Base-by-base conservation (phyloP, 2,888 invertebrate genomes). In the Dysmachus trigonus region DNA sequence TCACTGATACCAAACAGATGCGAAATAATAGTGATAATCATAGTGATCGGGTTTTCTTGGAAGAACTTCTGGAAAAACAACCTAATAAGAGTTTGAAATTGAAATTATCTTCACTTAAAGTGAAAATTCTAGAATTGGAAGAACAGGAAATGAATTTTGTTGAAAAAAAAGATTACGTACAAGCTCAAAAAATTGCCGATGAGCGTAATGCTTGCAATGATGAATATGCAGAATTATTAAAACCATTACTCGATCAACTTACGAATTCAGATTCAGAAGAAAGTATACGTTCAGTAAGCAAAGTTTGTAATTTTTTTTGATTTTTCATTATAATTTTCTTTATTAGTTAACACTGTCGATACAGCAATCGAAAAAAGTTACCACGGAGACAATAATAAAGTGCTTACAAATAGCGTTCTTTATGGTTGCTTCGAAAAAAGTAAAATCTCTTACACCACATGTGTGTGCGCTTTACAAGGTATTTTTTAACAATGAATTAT, bases 81-180 rank as follows among this genome's bases (percentile, higher is more conserved):
- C 90, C 93, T 2, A 92, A 93, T 88, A 91, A 92, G 2, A 90
- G 90, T 81, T 87, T 91, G n/a, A 90, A 91, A 87, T 89, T 91
- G 33, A 90, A 94, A 93, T 91, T 94, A 88, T 94, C 95, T 0
- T 92, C 93, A 88, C 89, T 95, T 7, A 93, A 93, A 87, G 93
- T 95, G 0, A 91, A 93, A 89, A 90, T 95, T 31, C 92, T 94
- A 72, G 93, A 94, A 88, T 89, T 94, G 47, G 92, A 93, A 87
- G 95, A 95, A 87, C 93, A 94, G 87, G 93, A 95, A 89, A 94
- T 94, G 86, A 91, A 93, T 79, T 94, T 93, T 62, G 92, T 95
- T 33, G 90, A 91, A 73, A 91, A 91, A 5, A 93, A 94, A 89
- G 93, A 95, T 88, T 95, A 94, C 89, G 90, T 91, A 0, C 90